Conservation (phyloP, 2,113 vertebrate species). For the Takifugu bimaculatus region DNA sequence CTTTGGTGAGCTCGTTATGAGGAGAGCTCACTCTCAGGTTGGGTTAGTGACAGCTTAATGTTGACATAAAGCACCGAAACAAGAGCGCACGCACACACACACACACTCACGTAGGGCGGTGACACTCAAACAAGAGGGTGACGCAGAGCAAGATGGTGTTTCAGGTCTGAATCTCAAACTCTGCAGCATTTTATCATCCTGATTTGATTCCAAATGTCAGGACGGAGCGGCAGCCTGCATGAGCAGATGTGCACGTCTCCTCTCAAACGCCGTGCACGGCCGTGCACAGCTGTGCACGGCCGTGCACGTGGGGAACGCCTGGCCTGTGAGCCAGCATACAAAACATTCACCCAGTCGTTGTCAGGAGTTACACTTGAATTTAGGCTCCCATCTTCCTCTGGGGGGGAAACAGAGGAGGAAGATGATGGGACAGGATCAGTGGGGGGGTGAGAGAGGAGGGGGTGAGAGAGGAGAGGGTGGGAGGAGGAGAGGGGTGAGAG, state of each 20-base stretch:
- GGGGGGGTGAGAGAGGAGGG: background rate
- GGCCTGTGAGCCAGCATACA: constrained; percentile 49
- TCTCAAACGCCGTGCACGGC: too few relatives aligned
- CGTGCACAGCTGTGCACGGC: too few relatives aligned
- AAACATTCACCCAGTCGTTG: constrained; percentile 65
- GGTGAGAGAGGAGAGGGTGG: constrained; percentile 6
- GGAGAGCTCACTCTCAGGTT: constrained; percentile 16
- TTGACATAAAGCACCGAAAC: too few relatives aligned
- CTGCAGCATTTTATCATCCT: background rate
- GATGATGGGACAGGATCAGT: background rate
- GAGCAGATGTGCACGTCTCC: background rate
- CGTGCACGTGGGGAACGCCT: too few relatives aligned
- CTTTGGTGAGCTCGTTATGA: too few relatives aligned
- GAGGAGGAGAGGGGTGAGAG: constrained; percentile 9
- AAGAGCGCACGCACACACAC: background rate
- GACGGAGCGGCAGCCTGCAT: background rate
- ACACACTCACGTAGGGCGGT: background rate
- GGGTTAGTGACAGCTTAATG: constrained; percentile 13
- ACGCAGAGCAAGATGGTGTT: constrained; percentile 52
- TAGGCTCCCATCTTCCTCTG: constrained; percentile 63
- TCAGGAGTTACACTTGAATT: constrained; percentile 40
- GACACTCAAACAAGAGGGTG: constrained; percentile 3
- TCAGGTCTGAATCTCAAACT: constrained; percentile 11
- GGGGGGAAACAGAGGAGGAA: constrained; percentile 32
- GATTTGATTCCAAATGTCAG: constrained; percentile 1